Conservation (phyloP, 1,140 invertebrate genomes). For the Muscidifurax raptorellus region DNA sequence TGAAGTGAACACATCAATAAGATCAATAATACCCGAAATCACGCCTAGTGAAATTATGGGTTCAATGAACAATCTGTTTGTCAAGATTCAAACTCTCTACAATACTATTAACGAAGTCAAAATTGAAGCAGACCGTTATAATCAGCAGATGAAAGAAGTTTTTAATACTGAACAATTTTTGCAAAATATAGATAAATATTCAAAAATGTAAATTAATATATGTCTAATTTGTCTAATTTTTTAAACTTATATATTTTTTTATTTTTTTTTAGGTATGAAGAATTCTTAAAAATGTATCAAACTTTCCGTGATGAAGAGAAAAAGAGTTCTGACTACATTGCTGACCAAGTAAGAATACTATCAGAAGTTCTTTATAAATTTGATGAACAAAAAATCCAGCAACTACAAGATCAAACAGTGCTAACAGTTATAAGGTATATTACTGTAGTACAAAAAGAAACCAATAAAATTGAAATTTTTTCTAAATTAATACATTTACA, state of each 20-base stretch:
- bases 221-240: background rate
- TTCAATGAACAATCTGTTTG: slow-evolving; percentile 35
- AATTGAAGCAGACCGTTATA: slow-evolving; percentile 4
- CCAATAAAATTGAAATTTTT: background rate
- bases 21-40: background rate
- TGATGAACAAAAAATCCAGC: slow-evolving; percentile 22
- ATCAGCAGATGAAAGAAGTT: slow-evolving; percentile 15
- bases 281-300: slow-evolving; percentile 47
- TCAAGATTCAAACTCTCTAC: slow-evolving; percentile 57
- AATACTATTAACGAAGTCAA: slow-evolving; percentile 53
- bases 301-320: slow-evolving; percentile 33
- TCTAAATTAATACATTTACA: slow-evolving; percentile 4
- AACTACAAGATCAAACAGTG: background rate
- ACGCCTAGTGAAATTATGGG: background rate
- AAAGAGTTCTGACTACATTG: background rate
- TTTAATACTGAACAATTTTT: slow-evolving; percentile 24
- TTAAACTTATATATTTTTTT: slow-evolving; percentile 2
- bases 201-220: slow-evolving; percentile 37
- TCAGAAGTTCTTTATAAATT: slow-evolving; percentile 3
- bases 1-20: slow-evolving; percentile 30
- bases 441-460: background rate
- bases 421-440: slow-evolving; percentile 10
- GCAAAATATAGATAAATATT: slow-evolving; percentile 40
- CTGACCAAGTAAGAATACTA: slow-evolving; percentile 2
- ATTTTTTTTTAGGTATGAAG: slow-evolving; percentile 54